Conservation (phyloP, 2,797 vertebrate genomes). For the Tachyglossus aculeatus region DNA sequence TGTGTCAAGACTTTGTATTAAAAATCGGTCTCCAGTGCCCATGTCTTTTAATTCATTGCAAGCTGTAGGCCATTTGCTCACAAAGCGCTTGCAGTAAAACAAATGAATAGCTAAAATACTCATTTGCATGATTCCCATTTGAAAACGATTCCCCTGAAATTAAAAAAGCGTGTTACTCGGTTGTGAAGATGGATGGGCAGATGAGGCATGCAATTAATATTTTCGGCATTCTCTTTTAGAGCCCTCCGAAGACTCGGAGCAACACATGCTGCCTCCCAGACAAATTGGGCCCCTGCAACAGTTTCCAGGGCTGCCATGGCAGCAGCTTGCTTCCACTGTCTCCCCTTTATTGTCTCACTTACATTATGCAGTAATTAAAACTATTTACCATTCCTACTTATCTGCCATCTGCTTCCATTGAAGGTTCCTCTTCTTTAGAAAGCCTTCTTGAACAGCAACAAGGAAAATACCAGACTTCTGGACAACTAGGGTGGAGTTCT, state of each 20-base stretch:
- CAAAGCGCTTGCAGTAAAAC: constrained; percentile 86
- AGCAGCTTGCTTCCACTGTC: constrained; percentile 77
- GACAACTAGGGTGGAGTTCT: not conserved
- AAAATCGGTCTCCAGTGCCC: constrained; percentile 86
- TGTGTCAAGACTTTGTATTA: constrained; percentile 87
- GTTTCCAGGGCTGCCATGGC: constrained; percentile 69
- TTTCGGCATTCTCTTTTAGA: constrained; percentile 80
- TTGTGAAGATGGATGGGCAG: constrained; percentile 83
- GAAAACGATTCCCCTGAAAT: constrained; percentile 83
- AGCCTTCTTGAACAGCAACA: constrained; percentile 60
- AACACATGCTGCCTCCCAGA: constrained; percentile 78
- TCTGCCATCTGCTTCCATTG: constrained; percentile 80
- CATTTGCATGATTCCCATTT: constrained; percentile 88
- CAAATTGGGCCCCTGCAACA: constrained; percentile 78
- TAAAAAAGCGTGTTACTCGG: constrained; percentile 79
- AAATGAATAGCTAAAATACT: constrained; percentile 91
- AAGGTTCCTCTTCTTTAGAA: constrained; percentile 71
- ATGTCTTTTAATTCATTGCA: constrained; percentile 84
- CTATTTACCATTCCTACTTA: constrained; percentile 88
- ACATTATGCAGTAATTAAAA: constrained; percentile 89
- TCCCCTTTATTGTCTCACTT: constrained; percentile 82
- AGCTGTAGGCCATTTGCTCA: constrained; percentile 85
- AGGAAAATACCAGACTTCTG: constrained; percentile 51
- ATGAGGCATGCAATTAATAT: constrained; percentile 83
- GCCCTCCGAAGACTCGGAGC: constrained; percentile 78